Percentiles rank a stretch among this genome's conserved stretches.
These are phyloP conservation scores for Ceryle rudis DNA, from an alignment of 2,797 vertebrate species.

Conservation along the genomic window DNA sequence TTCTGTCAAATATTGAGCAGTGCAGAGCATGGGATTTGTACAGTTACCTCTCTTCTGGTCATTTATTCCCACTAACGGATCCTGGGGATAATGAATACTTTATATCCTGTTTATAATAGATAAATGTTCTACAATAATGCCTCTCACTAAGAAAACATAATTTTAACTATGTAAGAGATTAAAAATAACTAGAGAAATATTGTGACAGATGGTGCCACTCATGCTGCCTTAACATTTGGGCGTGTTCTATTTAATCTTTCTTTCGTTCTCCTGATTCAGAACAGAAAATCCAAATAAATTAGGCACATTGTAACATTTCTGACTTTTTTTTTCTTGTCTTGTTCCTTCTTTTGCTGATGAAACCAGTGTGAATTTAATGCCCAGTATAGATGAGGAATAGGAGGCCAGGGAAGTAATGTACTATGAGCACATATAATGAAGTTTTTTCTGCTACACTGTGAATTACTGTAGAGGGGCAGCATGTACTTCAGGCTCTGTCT, in stretches of 20 bases:
- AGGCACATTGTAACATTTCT: conserved; percentile 43
- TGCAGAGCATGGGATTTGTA: not conserved
- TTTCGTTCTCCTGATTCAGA: conserved; percentile 66
- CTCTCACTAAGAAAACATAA: conserved; percentile 62
- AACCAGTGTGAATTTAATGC: conserved; percentile 2
- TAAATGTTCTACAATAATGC: conserved; percentile 52
- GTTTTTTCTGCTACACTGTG: not conserved
- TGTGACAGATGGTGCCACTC: conserved; percentile 76
- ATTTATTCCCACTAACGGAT: conserved; percentile 6
- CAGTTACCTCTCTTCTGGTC: not conserved
- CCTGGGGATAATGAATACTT: conserved; percentile 23
- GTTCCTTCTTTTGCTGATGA: conserved; percentile 16
- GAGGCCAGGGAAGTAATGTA: not conserved
- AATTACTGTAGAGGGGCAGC: not conserved
- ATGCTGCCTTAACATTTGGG: conserved; percentile 73
- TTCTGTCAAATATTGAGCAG: not conserved
- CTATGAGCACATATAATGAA: not conserved
- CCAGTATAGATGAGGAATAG: conserved; percentile 1
- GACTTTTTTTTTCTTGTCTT: conserved; percentile 37
- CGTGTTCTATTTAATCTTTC: conserved; percentile 65
- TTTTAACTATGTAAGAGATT: conserved; percentile 70
- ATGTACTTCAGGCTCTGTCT: not conserved
- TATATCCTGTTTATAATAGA: conserved; percentile 46
- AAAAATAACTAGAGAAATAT: conserved; percentile 78
- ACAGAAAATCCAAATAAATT: conserved; percentile 71